Conservation (phyloP, 2,797 vertebrate species). For the Pteronotus mesoamericanus region DNA sequence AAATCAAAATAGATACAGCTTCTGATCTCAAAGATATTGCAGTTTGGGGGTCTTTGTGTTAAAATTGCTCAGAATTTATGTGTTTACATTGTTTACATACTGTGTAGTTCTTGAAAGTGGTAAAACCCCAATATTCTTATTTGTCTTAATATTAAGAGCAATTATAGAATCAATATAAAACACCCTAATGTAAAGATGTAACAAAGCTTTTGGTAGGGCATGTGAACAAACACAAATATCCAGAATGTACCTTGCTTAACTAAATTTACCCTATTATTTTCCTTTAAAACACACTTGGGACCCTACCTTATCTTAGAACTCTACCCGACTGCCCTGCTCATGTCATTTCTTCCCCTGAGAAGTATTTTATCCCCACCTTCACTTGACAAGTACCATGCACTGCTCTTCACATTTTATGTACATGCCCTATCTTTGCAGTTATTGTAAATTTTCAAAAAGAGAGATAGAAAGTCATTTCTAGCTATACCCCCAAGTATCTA, state of each 20-base stretch:
- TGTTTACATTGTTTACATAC: conserved; percentile 10
- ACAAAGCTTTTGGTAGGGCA: not conserved
- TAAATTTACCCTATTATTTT: not conserved
- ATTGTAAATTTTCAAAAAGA: not conserved
- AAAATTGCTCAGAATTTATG: conserved; percentile 21
- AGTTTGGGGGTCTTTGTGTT: not conserved
- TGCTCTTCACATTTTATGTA: not conserved
- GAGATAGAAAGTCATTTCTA: conserved; percentile 3
- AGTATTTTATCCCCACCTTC: not conserved
- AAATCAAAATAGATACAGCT: not conserved
- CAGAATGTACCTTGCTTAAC: not conserved
- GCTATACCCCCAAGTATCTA: not conserved
- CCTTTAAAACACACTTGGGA: not conserved
- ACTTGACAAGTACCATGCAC: not conserved
- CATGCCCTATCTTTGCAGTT: not conserved
- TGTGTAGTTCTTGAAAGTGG: not conserved
- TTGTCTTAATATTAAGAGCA: conserved; percentile 22
- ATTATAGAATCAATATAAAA: conserved; percentile 27
- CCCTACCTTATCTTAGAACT: not conserved
- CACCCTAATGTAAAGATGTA: not conserved
- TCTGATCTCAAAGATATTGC: not conserved
- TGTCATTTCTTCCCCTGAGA: not conserved
- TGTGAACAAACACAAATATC: not conserved
- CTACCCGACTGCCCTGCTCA: not conserved
- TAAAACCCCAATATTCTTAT: not conserved